Base-by-base conservation (phyloP, 2,797 vertebrate species). In the Momotus momota region DNA sequence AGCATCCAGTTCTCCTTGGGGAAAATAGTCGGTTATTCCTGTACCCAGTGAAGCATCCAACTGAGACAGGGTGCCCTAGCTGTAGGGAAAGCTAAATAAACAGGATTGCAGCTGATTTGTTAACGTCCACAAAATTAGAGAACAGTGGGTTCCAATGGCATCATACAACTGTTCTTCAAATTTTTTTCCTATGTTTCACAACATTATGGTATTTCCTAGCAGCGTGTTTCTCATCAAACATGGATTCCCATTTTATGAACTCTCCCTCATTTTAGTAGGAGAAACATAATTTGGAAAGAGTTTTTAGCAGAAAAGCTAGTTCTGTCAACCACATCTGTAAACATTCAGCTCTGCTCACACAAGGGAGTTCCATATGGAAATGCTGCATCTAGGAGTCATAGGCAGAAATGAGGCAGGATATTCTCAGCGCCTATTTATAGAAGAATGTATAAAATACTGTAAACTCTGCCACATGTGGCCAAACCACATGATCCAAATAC, bases 281-380 rank as follows among this genome's bases (percentile, higher is more conserved):
- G 49, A 90, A 92, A 46, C 4, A 21, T 70, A 41, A 71, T 86
- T 92, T 95, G 74, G 60, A 88, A 91, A 79, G 54, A 58, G 27
- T 72, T 91, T 81, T 77, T 73, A 86, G 57, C 18, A 77, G 45
- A 83, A 86, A 77, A 93, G 43, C 70, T 74, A 15, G 10, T 67
- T 72, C 40, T 90, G 48, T 88, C 29, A 88, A 77, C 49, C 64
- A 64, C 78, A 93, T 91, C 57, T 93, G 78, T 77, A 77, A 81
- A 48, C 46, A 52, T 77, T 88, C 57, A 80, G 40, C 55, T 75
- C 71, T 81, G 75, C 14, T 70, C 7, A 17, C 83, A 71, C 75
- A 66, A 69, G 86, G 70, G 55, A 66, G 58, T 93, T 95, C 72
- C 27, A 69, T 77, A 48, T 86, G 61, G 55, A 78, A 74, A 43